Evolutionary conservation across 2,888 invertebrate genomes (phyloP).

Genomic region (Drosophila neonasuta): DNA sequence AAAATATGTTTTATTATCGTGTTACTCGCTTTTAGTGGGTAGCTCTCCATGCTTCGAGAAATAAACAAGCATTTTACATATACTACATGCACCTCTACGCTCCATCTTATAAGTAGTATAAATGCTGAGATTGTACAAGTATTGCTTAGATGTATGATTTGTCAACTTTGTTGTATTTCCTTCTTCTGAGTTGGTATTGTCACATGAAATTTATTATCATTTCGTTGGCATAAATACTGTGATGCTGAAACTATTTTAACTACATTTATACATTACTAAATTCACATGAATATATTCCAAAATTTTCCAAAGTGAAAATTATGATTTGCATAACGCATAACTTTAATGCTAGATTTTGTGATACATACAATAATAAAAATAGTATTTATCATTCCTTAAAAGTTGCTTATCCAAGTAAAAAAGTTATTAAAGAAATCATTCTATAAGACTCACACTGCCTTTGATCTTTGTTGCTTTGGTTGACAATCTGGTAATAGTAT

Average conservation of each 20-base stretch:
- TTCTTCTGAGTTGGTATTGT: slow-evolving; percentile 37
- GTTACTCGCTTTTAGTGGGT: slow-evolving; percentile 65
- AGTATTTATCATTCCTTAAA: too few relatives aligned
- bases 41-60: slow-evolving; percentile 40
- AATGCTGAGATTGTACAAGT: slow-evolving; percentile 30
- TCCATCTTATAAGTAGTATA: slow-evolving; percentile 15
- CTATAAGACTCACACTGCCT: too few relatives aligned
- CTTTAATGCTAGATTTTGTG: too few relatives aligned
- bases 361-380: too few relatives aligned
- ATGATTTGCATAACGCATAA: too few relatives aligned
- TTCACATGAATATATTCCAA: too few relatives aligned
- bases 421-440: too few relatives aligned
- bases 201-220: slow-evolving; percentile 20
- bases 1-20: slow-evolving; percentile 75
- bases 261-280: too few relatives aligned
- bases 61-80: slow-evolving; percentile 11
- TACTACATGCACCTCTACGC: slow-evolving; percentile 2
- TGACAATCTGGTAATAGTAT: too few relatives aligned
- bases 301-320: too few relatives aligned
- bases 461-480: too few relatives aligned
- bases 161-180: slow-evolving; percentile 30
- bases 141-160: slow-evolving; percentile 34
- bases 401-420: too few relatives aligned
- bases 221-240: not conserved
- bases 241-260: not conserved